A percentile compares a stretch with the other conserved stretches of the same genome.
Conservation (phyloP, 2,888 invertebrate species). For the Pterostichus niger region DNA sequence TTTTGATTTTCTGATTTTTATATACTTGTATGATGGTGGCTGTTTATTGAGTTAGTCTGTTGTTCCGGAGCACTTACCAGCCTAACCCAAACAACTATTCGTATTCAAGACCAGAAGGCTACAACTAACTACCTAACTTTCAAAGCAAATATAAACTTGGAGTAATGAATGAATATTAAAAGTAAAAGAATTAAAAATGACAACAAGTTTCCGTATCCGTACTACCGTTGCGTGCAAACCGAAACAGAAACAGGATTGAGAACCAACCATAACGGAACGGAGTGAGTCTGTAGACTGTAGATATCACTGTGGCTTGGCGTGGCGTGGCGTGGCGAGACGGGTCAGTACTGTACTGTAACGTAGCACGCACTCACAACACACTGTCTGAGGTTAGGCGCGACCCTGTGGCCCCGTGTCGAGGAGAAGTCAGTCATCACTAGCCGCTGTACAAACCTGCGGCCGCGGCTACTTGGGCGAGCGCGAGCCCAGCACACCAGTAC, state of each 20-base stretch:
- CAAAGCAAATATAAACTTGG: constrained; percentile 61
- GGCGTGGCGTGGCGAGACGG: constrained; percentile 25
- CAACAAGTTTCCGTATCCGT: constrained; percentile 12
- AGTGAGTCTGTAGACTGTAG: constrained; percentile 3
- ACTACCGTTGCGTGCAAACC: not conserved
- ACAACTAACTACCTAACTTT: constrained; percentile 62
- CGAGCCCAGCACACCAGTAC: constrained; percentile 54
- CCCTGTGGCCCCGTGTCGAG: constrained; percentile 58
- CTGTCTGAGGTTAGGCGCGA: constrained; percentile 59
- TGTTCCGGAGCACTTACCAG: constrained; percentile 58
- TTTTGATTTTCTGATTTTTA: constrained; percentile 61
- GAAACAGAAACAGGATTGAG: not conserved
- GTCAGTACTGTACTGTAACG: too few relatives aligned
- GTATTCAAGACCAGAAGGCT: constrained; percentile 51
- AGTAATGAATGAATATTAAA: constrained; percentile 37
- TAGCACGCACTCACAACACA: constrained; percentile 56
- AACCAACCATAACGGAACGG: constrained; percentile 18
- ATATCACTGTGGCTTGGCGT: constrained; percentile 54
- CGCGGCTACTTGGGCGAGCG: constrained; percentile 65
- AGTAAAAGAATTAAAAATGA: constrained; percentile 24
- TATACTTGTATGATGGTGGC: constrained; percentile 59
- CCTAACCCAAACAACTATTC: constrained; percentile 57
- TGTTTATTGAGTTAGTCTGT: constrained; percentile 21
- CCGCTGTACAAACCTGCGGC: constrained; percentile 17
- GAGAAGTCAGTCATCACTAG: constrained; percentile 9